Percentiles rank a stretch among this genome's conserved stretches.
phyloP scores from a whole-genome alignment of 2,888 invertebrate genomes.

The Tuta absoluta region DNA sequence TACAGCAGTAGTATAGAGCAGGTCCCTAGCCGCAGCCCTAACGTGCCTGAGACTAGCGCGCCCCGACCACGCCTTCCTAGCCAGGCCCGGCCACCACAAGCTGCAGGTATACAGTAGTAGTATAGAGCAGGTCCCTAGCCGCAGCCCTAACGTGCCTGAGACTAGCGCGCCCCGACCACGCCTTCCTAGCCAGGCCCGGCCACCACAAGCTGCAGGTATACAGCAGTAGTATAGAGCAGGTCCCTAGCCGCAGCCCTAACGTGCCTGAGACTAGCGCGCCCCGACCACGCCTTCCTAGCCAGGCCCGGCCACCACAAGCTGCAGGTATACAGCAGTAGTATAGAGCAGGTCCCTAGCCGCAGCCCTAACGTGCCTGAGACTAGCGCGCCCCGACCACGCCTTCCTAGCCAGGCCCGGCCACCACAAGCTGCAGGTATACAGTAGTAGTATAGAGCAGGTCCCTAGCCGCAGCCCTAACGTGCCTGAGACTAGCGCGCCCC shows the following conservation, averaged over 20 bases:
- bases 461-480: slow-evolving; percentile 89
- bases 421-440: slow-evolving; percentile 48
- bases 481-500: slow-evolving; percentile 86
- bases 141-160: slow-evolving; percentile 90
- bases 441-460: not conserved
- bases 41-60: slow-evolving; percentile 89
- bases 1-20: slow-evolving; percentile 66
- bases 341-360: slow-evolving; percentile 91
- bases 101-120: slow-evolving; percentile 54
- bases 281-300: slow-evolving; percentile 92
- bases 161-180: slow-evolving; percentile 88
- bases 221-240: not conserved
- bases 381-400: slow-evolving; percentile 80
- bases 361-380: slow-evolving; percentile 88
- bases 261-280: slow-evolving; percentile 87
- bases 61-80: slow-evolving; percentile 45
- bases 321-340: slow-evolving; percentile 60
- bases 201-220: slow-evolving; percentile 46
- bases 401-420: slow-evolving; percentile 59
- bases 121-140: slow-evolving; percentile 70
- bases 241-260: slow-evolving; percentile 88
- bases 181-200: slow-evolving; percentile 90
- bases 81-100: slow-evolving; percentile 59
- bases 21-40: slow-evolving; percentile 89
- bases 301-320: slow-evolving; percentile 71